Evolutionary conservation across 2,113 vertebrate genomes (phyloP).

Genomic region (Macrotis lagotis): DNA sequence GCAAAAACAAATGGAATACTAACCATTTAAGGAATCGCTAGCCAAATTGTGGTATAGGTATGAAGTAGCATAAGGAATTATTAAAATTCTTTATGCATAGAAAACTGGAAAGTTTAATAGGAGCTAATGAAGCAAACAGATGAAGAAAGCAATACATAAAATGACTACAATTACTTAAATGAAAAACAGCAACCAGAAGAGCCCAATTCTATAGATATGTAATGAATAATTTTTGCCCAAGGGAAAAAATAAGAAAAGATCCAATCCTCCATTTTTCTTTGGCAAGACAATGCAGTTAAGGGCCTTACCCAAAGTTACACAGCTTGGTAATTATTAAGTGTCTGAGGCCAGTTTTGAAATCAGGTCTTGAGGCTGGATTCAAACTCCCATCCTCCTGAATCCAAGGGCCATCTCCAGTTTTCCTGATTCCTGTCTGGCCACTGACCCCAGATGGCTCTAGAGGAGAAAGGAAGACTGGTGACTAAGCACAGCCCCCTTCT

Average conservation of each 20-base stretch:
- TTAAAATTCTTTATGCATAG: neutral
- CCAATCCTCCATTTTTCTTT: neutral
- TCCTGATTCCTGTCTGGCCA: too few species aligned
- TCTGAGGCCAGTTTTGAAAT: too few species aligned
- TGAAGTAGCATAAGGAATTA: neutral
- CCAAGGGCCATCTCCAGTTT: too few species aligned
- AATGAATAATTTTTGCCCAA: neutral
- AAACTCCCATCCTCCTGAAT: too few species aligned
- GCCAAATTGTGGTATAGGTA: neutral
- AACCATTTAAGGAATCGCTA: neutral
- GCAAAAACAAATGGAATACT: neutral
- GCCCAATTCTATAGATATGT: neutral
- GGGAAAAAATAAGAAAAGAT: neutral
- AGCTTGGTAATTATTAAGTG: too few species aligned
- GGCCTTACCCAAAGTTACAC: too few species aligned
- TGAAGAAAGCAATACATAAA: neutral
- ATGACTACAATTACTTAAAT: neutral
- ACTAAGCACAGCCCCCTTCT: too few species aligned
- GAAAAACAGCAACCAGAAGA: neutral
- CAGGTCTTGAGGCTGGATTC: too few species aligned
- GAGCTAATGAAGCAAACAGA: neutral
- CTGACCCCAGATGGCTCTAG: too few species aligned
- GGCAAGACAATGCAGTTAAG: too few species aligned
- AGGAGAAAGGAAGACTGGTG: too few species aligned
- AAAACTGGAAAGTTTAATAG: neutral